A percentile compares a stretch with the other conserved stretches of the same genome.
Conservation (phyloP, 2,888 invertebrate species). For the Blera fallax region DNA sequence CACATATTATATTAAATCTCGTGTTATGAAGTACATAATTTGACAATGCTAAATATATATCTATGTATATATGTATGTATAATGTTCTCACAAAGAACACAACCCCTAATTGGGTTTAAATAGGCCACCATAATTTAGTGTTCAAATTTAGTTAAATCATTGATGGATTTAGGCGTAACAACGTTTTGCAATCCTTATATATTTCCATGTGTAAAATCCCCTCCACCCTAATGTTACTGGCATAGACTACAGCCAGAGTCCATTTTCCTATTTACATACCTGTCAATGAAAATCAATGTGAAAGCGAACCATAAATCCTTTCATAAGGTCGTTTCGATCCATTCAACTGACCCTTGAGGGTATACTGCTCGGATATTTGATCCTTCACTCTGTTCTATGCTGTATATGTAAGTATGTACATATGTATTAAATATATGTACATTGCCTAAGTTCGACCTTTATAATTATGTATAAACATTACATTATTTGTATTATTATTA, state of each 20-base stretch:
- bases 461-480: conserved; percentile 7
- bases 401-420: neutral
- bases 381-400: neutral
- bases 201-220: neutral
- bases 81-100: neutral
- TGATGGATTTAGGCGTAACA: conserved; percentile 15
- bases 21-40: too few relatives aligned
- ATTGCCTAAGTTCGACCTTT: neutral
- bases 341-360: neutral
- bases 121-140: conserved; percentile 36
- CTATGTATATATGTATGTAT: too few relatives aligned
- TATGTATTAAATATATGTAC: neutral
- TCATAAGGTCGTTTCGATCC: neutral
- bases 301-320: conserved; percentile 40
- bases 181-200: neutral
- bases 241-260: neutral
- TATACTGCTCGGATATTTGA: neutral
- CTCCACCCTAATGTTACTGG: neutral
- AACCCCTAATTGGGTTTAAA: conserved; percentile 28
- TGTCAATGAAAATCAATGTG: conserved; percentile 48
- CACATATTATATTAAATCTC: too few relatives aligned
- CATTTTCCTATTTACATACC: conserved; percentile 17
- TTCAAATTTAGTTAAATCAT: conserved; percentile 8
- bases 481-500: neutral
- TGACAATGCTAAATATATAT: too few relatives aligned